These are phyloP conservation scores for Emmelina monodactyla DNA, from an alignment of 2,888 invertebrate genomes.

Conservation along the genomic window DNA sequence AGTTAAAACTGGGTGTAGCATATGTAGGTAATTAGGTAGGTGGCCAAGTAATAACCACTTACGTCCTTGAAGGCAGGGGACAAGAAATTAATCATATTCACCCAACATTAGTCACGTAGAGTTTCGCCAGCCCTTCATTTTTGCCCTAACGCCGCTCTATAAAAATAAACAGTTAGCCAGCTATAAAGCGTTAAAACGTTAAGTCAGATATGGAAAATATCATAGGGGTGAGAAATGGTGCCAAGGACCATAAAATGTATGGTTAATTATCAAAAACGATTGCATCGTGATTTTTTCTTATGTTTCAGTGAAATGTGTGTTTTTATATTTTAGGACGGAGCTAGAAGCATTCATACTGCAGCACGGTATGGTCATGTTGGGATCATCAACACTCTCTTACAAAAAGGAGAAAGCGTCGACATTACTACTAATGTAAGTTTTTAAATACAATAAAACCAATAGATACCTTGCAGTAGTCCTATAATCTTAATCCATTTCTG, in stretches of 20 bases:
- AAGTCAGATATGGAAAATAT: too few species aligned
- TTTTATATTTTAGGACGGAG: slow-evolving; percentile 85
- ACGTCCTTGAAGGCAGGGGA: slow-evolving; percentile 18
- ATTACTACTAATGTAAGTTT: slow-evolving; percentile 88
- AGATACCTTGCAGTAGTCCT: too few species aligned
- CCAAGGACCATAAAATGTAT: too few species aligned
- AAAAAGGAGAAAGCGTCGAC: slow-evolving; percentile 97
- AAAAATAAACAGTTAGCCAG: neutral
- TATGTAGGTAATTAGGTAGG: slow-evolving; percentile 1
- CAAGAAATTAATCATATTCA: slow-evolving; percentile 16
- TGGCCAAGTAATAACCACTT: slow-evolving; percentile 6
- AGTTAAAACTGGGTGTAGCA: neutral
- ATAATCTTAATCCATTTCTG: too few species aligned
- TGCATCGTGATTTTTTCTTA: too few species aligned
- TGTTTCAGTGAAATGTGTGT: neutral
- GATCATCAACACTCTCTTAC: slow-evolving; percentile 93
- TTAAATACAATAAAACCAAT: neutral
- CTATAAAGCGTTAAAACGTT: too few species aligned
- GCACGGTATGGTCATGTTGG: slow-evolving; percentile 97
- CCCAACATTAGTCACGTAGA: slow-evolving; percentile 14
- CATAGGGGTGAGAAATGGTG: too few species aligned
- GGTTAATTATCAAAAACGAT: too few species aligned
- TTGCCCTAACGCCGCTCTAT: neutral
- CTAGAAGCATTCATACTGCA: slow-evolving; percentile 96
- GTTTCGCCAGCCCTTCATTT: neutral